Evolutionary conservation across 2,113 vertebrate species (phyloP).

Genomic region (Platycercus adscitus): DNA sequence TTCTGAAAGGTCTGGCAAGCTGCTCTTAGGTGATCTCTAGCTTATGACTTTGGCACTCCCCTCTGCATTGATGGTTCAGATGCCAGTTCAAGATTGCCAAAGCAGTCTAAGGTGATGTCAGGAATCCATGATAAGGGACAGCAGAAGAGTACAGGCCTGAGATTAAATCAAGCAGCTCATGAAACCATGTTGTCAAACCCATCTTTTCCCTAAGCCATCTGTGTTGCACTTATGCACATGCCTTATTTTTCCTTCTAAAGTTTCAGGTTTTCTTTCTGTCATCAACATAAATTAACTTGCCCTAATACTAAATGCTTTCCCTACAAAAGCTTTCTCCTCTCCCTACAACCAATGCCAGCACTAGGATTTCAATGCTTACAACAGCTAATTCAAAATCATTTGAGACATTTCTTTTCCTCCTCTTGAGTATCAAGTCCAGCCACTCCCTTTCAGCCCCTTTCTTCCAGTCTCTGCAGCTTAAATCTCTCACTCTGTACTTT

Average conservation of each 20-base stretch:
- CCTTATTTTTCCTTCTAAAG: background rate
- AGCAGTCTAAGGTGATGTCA: background rate
- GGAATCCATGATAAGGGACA: background rate
- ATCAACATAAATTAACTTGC: background rate
- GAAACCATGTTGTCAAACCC: background rate
- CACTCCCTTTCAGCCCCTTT: background rate
- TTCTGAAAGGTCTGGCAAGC: background rate
- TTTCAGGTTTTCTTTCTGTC: background rate
- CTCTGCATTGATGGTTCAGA: background rate
- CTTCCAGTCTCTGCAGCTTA: background rate
- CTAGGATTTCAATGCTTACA: background rate
- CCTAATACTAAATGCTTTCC: background rate
- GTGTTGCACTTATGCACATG: background rate
- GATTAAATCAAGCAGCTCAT: background rate
- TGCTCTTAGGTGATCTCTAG: background rate
- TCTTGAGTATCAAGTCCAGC: background rate
- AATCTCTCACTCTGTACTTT: background rate
- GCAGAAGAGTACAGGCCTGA: background rate
- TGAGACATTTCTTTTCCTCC: background rate
- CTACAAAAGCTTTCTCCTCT: background rate
- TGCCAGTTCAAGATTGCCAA: background rate
- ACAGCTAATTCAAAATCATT: background rate
- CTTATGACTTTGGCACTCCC: background rate
- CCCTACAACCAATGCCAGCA: background rate
- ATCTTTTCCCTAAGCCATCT: background rate